Conservation (phyloP, 2,888 invertebrate genomes). For the Rhagonycha fulva region DNA sequence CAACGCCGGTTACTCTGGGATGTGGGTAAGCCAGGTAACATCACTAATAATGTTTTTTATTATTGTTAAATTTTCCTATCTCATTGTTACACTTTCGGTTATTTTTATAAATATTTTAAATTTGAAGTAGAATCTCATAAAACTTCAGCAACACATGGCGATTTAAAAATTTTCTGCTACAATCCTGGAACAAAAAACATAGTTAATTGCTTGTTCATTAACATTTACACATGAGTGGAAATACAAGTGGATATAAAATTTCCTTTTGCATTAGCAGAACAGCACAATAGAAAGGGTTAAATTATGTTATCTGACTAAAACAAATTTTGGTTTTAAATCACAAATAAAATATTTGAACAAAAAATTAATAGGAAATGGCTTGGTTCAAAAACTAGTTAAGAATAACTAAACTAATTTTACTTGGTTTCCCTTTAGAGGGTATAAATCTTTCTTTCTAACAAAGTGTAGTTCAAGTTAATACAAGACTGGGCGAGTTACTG, state of each 20-base stretch:
- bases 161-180: not conserved
- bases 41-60: slow-evolving; percentile 4
- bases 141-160: not conserved
- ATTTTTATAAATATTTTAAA: not conserved
- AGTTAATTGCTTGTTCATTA: not conserved
- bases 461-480: not conserved
- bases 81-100: not conserved
- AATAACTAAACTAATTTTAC: not conserved
- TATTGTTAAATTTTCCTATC: not conserved
- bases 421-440: not conserved
- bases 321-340: not conserved
- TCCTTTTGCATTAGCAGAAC: not conserved
- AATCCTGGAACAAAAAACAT: not conserved
- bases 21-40: slow-evolving; percentile 16
- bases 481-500: not conserved
- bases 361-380: not conserved
- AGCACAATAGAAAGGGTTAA: not conserved
- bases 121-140: not conserved
- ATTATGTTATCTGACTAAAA: not conserved
- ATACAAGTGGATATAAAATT: not conserved
- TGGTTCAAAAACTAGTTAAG: not conserved
- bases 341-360: not conserved
- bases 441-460: not conserved
- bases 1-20: not conserved
- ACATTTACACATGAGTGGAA: not conserved